Evolutionary conservation across 2,113 vertebrate genomes (phyloP), one percentile per base, ranked within the genome.

Genomic region (Zeus faber): DNA sequence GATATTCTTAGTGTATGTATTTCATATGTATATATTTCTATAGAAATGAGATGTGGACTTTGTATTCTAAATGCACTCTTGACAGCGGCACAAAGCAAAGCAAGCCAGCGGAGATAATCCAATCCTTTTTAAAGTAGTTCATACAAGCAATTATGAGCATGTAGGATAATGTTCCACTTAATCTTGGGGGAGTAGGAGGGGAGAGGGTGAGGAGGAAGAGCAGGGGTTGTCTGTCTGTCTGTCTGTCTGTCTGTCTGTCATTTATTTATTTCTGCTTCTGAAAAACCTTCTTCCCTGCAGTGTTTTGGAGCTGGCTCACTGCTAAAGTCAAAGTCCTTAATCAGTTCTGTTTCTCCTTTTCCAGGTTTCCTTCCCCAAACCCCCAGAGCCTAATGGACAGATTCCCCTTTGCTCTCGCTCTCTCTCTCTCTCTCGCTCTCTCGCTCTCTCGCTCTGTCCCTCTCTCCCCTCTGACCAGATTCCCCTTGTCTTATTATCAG

Each of bases 81-180:
- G n/a, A n/a, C n/a, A n/a, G n/a, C 9, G 54, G 48, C 55, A 24
- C 53, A 52, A 53, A 55, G 57, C n/a, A 37, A 43, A 29, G 49
- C 58, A 51, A 17, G 3, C 23, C 39, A 18, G 22, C 37, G 39
- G 11, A 45, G 61, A 54, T 85, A 82, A 84, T 84, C 83, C 80
- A 82, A 77, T 86, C 86, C 79, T 84, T 81, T 80, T 80, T 82
- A 85, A 89, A 88, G 80, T 85, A 80, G 82, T 88, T 86, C 81
- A 84, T 78, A 82, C 74, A 82, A 87, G 82, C 81, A 85, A 80
- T 88, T 83, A 86, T 65, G 78, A 31, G 55, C 50, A 26, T 67
- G 65, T 63, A 69, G 86, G 78, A 88, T 86, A 85, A 87, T 83
- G 84, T 84, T 72, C 73, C 37, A 51, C 62, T 79, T 87, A 87